These are phyloP conservation scores for Volucella bombylans DNA, from an alignment of 2,888 invertebrate species.

Conservation along the genomic window DNA sequence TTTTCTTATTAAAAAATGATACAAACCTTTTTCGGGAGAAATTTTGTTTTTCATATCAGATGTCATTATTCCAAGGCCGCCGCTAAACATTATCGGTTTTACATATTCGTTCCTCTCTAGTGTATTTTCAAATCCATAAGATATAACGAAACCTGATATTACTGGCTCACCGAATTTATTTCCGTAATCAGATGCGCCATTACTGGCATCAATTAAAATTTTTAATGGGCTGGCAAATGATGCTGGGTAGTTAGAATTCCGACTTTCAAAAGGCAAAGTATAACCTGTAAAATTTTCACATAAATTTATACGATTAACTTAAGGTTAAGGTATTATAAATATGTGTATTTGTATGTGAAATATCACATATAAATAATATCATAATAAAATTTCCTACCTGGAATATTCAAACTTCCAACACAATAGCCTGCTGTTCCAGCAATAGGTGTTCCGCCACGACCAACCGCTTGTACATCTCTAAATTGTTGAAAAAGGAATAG, in stretches of 20 bases:
- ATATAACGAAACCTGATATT: conserved; percentile 93
- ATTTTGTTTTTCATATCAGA: conserved; percentile 90
- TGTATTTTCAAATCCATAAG: conserved; percentile 90
- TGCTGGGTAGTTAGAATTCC: conserved; percentile 88
- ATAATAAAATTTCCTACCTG: conserved; percentile 84
- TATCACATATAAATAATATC: too few species aligned
- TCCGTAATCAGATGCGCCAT: conserved; percentile 99
- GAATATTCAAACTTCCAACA: conserved; percentile 95
- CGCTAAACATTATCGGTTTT: conserved; percentile 99
- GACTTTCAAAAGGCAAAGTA: conserved; percentile 93
- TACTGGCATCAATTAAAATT: conserved; percentile 96
- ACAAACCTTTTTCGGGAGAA: conserved; percentile 87
- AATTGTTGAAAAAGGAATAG: conserved; percentile 2
- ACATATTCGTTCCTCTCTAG: conserved; percentile 93
- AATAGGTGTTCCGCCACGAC: conserved; percentile 95
- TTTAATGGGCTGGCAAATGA: conserved; percentile 95
- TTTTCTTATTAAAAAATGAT: conserved; percentile 32
- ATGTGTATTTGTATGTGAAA: too few species aligned
- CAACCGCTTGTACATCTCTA: conserved; percentile 97
- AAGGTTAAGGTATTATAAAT: too few species aligned
- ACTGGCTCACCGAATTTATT: conserved; percentile 99
- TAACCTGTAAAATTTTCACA: conserved; percentile 85
- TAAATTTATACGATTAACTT: neutral
- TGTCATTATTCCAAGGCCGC: conserved; percentile 96
- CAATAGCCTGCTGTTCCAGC: conserved; percentile 98